phyloP scores from a whole-genome alignment of 2,113 vertebrate species.

The Athene noctua region DNA sequence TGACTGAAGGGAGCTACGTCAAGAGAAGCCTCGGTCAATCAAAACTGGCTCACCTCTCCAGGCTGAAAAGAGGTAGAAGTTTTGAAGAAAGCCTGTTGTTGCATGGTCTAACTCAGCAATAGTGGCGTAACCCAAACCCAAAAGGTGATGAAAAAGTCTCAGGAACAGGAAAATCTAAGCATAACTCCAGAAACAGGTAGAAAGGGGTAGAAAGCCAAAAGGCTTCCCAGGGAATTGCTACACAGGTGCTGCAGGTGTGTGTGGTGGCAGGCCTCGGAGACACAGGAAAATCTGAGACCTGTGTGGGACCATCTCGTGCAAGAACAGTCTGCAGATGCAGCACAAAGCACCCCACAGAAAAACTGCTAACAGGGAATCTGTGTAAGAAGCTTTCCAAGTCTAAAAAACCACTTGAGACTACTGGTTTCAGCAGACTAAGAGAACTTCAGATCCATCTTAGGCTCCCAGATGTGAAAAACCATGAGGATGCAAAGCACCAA shows the following conservation, averaged over 20 bases:
- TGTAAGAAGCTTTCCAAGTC: neutral
- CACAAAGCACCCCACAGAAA: neutral
- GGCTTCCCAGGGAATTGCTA: neutral
- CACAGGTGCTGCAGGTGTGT: neutral
- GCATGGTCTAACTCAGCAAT: neutral
- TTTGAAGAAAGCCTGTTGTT: neutral
- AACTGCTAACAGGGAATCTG: neutral
- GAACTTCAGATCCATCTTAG: neutral
- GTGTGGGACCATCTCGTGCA: neutral
- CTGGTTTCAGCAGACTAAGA: neutral
- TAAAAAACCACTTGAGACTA: neutral
- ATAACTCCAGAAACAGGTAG: neutral
- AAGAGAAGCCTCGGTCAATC: neutral
- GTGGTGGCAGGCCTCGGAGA: neutral
- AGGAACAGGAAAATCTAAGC: neutral
- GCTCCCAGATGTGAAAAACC: neutral
- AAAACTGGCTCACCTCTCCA: neutral
- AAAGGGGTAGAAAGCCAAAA: neutral
- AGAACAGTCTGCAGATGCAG: neutral
- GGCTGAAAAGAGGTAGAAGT: neutral
- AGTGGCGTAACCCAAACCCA: accelerated
- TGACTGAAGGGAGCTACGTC: neutral
- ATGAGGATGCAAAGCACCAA: neutral
- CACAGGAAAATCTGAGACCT: neutral
- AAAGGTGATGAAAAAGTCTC: neutral